Conservation (phyloP, 2,113 vertebrate genomes). For the Hippocampus abdominalis region DNA sequence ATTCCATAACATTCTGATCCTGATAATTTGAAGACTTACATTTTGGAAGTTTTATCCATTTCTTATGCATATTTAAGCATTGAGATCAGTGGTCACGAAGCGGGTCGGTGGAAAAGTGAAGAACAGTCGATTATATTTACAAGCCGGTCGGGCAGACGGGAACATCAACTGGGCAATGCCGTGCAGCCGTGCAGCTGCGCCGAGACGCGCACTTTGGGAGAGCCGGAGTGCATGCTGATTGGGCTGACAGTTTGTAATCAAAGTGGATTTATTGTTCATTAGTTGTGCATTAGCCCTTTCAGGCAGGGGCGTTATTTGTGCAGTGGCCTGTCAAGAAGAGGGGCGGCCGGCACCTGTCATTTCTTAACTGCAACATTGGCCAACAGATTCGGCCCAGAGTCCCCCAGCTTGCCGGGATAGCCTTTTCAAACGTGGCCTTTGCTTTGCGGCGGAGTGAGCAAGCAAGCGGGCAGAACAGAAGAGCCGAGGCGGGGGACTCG, state of each 20-base stretch:
- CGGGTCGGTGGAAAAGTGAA: slow-evolving; percentile 11
- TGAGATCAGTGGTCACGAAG: slow-evolving; percentile 31
- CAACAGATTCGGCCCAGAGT: slow-evolving; percentile 71
- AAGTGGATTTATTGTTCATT: slow-evolving; percentile 99
- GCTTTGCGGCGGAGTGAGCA: slow-evolving; percentile 52
- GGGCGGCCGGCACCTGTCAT: slow-evolving; percentile 94
- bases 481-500: slow-evolving; percentile 54
- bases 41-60: not conserved
- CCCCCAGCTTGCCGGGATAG: slow-evolving; percentile 57
- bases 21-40: not conserved
- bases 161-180: slow-evolving; percentile 48
- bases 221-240: slow-evolving; percentile 87
- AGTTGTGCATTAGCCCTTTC: slow-evolving; percentile 96
- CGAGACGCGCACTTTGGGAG: slow-evolving; percentile 73
- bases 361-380: slow-evolving; percentile 84
- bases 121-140: slow-evolving; percentile 25
- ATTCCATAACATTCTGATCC: not conserved
- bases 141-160: slow-evolving; percentile 33
- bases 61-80: slow-evolving; percentile 18
- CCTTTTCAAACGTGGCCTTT: slow-evolving; percentile 52
- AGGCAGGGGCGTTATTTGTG: slow-evolving; percentile 93
- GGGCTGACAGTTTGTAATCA: slow-evolving; percentile 99
- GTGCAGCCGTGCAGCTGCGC: slow-evolving; percentile 75
- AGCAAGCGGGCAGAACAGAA: slow-evolving; percentile 36
- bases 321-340: slow-evolving; percentile 86